Base-by-base conservation (phyloP, 2,797 vertebrate species). In the Sebastes vulpes region DNA sequence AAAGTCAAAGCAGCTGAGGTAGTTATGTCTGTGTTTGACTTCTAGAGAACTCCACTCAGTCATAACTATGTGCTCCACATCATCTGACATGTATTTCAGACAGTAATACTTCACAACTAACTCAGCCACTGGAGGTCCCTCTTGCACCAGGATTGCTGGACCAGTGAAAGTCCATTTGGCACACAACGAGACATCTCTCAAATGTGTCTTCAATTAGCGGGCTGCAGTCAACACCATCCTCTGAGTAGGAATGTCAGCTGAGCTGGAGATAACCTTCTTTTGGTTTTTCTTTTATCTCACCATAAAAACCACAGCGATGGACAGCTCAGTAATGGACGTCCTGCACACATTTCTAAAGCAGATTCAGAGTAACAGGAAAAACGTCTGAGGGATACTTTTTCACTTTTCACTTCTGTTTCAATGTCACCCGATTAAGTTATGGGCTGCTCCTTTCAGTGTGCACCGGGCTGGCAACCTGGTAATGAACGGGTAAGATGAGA, bases 161-260 rank as follows among this genome's bases (percentile, higher is more conserved):
- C 60, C 32, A 21, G 53, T 6, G 21, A 18, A 21, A 28, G 25
- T 53, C 71, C 66, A 12, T 63, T 91, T 81, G 75, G 82, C 89
- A 63, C 21, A 10, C n/a, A 21, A 6, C 0, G 31, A 77, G 78
- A 66, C 81, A 63, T 77, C 81, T 85, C 83, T 90, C 64, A 84
- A 94, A 94, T 94, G 88, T 95, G 94, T 91, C 89, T 93, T 94
- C 91, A 92, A 94, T 95, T 94, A 94, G 78, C 26, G 20, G 56
- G 78, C 86, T 80, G 79, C 71, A 88, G 91, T 92, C 93, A 79
- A 90, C 91, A 88, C 88, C 83, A 29, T 90, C 77, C 67, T 81
- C 77, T 50, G 85, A 91, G 58, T 72, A 80, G 92, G 90, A 94
- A 94, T 94, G 92, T 94, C 87, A 92, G 88, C 78, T 29, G 82